Conservation (phyloP, 1,140 invertebrate genomes). For the Lepidurus arcticus region DNA sequence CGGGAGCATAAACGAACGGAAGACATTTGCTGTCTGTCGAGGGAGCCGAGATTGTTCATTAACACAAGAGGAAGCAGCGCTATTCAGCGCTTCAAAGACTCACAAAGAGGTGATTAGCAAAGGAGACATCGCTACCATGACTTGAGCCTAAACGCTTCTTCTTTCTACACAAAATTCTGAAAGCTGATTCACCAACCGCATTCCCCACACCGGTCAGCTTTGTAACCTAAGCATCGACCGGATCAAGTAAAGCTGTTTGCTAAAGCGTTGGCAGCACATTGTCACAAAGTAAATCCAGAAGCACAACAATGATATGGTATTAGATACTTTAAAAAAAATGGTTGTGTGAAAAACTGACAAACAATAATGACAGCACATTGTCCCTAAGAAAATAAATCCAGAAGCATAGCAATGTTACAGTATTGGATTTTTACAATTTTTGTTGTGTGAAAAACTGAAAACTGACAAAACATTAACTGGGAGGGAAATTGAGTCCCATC, state of each 20-base stretch:
- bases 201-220: not conserved
- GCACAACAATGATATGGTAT: not conserved
- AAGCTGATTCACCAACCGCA: not conserved
- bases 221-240: not conserved
- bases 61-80: not conserved
- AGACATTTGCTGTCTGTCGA: constrained; percentile 2
- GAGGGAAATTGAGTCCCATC: not conserved
- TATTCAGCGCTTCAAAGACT: constrained; percentile 16
- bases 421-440: not conserved
- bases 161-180: not conserved
- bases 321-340: not conserved
- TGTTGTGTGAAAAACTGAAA: too few species aligned
- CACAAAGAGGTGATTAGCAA: constrained; percentile 19
- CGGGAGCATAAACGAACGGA: not conserved
- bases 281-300: not conserved
- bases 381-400: not conserved
- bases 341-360: not conserved
- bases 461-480: not conserved
- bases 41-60: not conserved
- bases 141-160: not conserved
- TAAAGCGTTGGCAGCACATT: not conserved
- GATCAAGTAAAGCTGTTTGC: not conserved
- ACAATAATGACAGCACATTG: not conserved
- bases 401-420: not conserved
- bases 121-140: constrained; percentile 18